Evolutionary conservation across 2,888 invertebrate species (phyloP), one percentile per base, ranked within the genome.

Genomic region (Drosophila meridiana): DNA sequence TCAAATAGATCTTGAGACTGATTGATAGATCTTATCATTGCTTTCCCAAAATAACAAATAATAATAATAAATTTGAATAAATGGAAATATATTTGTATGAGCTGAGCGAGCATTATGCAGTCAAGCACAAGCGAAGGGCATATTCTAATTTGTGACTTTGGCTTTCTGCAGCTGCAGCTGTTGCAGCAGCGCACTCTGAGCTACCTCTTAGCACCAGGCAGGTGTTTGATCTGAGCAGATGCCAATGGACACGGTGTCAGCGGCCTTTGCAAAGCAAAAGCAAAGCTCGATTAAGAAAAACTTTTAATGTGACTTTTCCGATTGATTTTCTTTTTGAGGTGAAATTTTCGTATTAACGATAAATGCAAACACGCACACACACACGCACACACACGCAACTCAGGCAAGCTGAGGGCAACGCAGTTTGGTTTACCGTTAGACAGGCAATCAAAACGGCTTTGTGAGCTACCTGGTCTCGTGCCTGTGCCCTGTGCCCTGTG

Each of bases 401-500:
- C 1, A 48, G n/a, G 1, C 47, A 30, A 63, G 30, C 11, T 43
- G 48, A 34, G 13, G 42, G 20, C 60, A 71, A 65, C 38, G 53
- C 11, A 32, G 73, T 74, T 73, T 69, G 65, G 60, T 84, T 82
- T 89, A 85, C 85, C 85, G 85, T 85, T 85, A 85, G 82, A 53
- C n/a, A 55, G 57, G 64, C 73, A 86, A 88, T 89, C 87, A 88
- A 88, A 88, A 88, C 89, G 83, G 75, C 73, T 60, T 14, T 42
- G 45, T 34, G 50, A 32, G 42, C 26, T 66, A 62, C 64, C 56
- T 55, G 48, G 50, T 42, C 43, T 48, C 38, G 20, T 43, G 43
- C 40, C 48, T 52, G 43, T 84, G 86, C 68, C 88, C 86, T 52
- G 43, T 84, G 86, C 68, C 88, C 86, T 52, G 43, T 84, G 86